These are phyloP conservation scores for Periophthalmodon schlosseri DNA, from an alignment of 2,113 vertebrate species.

Conservation along the genomic window DNA sequence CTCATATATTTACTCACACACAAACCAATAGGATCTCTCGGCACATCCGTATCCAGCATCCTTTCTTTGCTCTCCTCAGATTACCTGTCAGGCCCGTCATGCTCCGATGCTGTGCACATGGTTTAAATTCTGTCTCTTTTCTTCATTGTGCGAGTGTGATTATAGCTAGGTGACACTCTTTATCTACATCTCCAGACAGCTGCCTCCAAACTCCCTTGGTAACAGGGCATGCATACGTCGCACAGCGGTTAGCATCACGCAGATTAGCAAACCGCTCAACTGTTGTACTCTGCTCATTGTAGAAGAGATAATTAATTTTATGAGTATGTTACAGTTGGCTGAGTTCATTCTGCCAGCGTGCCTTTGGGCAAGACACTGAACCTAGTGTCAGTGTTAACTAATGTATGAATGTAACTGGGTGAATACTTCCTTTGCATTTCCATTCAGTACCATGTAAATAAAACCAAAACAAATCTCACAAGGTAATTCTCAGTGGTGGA, in stretches of 20 bases:
- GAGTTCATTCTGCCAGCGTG: too few species aligned
- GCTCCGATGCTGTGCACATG: conserved; percentile 53
- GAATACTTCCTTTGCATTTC: too few species aligned
- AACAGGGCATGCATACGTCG: conserved; percentile 19
- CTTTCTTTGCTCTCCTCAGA: conserved; percentile 61
- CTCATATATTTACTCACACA: conserved; percentile 53
- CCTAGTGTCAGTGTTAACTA: too few species aligned
- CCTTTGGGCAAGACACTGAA: too few species aligned
- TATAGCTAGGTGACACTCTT: conserved; percentile 40
- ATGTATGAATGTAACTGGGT: too few species aligned
- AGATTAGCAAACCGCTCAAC: conserved; percentile 18
- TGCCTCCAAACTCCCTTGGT: conserved; percentile 24
- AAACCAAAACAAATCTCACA: too few species aligned
- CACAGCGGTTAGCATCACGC: conserved; percentile 10
- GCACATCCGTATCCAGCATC: conserved; percentile 44
- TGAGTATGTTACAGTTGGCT: too few species aligned
- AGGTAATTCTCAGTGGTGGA: too few species aligned
- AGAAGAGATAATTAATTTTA: too few species aligned
- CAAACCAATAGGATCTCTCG: conserved; percentile 12
- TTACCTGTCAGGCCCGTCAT: conserved; percentile 60
- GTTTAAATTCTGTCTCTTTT: conserved; percentile 43
- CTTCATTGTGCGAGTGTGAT: conserved; percentile 31
- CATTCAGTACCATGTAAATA: too few species aligned
- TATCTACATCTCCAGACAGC: conserved; percentile 42
- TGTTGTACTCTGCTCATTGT: conserved; percentile 11